Evolutionary conservation across 2,797 vertebrate genomes (phyloP).

Genomic region (Halcyon badia): DNA sequence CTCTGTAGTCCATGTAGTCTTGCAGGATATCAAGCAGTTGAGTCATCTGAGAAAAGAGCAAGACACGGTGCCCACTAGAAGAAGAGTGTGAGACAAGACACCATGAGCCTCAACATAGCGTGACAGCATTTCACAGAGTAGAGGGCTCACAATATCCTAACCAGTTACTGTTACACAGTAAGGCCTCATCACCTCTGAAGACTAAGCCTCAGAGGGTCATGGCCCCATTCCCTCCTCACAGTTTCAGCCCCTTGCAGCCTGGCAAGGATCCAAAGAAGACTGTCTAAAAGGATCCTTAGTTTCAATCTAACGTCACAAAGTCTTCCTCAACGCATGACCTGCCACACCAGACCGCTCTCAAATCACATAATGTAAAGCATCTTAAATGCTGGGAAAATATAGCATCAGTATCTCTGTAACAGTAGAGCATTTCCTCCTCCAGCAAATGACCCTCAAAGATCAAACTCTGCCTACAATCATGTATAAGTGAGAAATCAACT

Average conservation of each 20-base stretch:
- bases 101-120: neutral
- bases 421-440: neutral
- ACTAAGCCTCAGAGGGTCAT: neutral
- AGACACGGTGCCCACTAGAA: slow-evolving; percentile 88
- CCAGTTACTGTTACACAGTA: neutral
- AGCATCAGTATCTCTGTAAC: neutral
- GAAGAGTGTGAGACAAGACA: neutral
- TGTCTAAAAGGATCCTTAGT: neutral
- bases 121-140: neutral
- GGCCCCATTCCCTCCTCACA: neutral
- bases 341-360: neutral
- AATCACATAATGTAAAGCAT: neutral
- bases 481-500: neutral
- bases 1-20: slow-evolving; percentile 94
- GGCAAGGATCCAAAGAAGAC: neutral
- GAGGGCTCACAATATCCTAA: neutral
- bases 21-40: slow-evolving; percentile 93
- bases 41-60: slow-evolving; percentile 96
- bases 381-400: neutral
- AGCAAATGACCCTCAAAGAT: neutral
- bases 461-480: neutral
- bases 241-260: neutral
- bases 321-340: neutral
- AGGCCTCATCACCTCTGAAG: neutral
- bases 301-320: neutral